Base-by-base conservation (phyloP, 1,140 invertebrate species). In the Teleopsis dalmanni region DNA sequence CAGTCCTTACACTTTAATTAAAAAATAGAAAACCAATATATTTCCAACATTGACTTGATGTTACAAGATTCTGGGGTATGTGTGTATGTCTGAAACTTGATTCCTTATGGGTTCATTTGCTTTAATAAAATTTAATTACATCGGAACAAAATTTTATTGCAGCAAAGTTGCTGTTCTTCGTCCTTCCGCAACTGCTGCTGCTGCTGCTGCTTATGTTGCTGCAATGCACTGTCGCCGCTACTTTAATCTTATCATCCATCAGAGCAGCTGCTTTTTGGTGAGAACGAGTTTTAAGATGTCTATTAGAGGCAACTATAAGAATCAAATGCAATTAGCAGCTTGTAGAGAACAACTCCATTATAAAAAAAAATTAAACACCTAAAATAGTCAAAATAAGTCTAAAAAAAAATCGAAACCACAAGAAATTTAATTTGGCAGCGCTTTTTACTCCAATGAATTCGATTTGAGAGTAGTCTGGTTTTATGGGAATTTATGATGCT, bases 301-400 rank as follows among this genome's bases (percentile, higher is more conserved):
- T 19, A 29, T 43, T 43, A 29, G 31, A 29, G 41, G 41, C 25
- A 48, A 59, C 60, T 59, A 60, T 56, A 65, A 59, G 63, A 59
- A 65, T 65, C 63, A 60, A 65, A 65, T 63, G 63, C 63, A 65
- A 65, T 65, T 65, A 66, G 59, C 53, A 66, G 52, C 60, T 56
- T 58, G 63, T 65, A 61, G 57, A 65, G 66, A 58, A 66, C 63
- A 65, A 65, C 66, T 65, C 66, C 62, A 59, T 52, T 50, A 27
- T 43, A 27, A 51, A 23, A 38, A 42, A 46, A 45, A 34, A 25
- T 18, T n/a, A n/a, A n/a, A n/a, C n/a, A n/a, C n/a, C n/a, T n/a
- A n/a, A n/a, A n/a, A n/a, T n/a, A n/a, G n/a, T n/a, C n/a, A n/a
- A n/a, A n/a, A n/a, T n/a, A n/a, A n/a, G n/a, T n/a, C n/a, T n/a